These are phyloP conservation scores for Mnemiopsis leidyi DNA, from an alignment of 37 sponge, comb jelly and placozoan species.

Conservation along the genomic window DNA sequence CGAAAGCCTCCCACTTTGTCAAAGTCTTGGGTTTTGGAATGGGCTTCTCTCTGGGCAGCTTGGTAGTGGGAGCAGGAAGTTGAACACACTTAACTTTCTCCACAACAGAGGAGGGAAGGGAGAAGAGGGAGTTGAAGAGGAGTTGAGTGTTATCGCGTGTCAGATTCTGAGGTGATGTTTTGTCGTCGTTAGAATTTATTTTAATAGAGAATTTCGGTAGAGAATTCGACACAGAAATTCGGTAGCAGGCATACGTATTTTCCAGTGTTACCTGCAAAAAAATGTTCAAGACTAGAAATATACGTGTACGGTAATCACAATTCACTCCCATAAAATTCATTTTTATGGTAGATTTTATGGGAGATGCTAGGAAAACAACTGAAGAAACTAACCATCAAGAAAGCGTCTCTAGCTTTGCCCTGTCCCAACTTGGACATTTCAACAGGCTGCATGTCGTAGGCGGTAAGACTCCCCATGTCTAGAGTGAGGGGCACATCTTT, in stretches of 20 bases:
- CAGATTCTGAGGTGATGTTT: background rate
- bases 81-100: background rate
- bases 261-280: no score
- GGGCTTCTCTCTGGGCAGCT: slow-evolving; percentile 29
- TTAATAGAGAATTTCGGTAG: no score
- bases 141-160: slow-evolving; percentile 39
- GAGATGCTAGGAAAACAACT: no score
- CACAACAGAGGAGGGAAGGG: background rate
- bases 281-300: no score
- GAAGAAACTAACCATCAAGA: slow-evolving; percentile 31
- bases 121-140: slow-evolving; percentile 55
- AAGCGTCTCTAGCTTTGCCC: slow-evolving; percentile 2
- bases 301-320: no score
- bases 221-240: no score
- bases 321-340: no score
- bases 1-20: slow-evolving; percentile 44
- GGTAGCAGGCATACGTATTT: no score
- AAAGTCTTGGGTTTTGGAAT: background rate
- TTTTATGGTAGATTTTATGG: no score
- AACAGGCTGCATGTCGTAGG: slow-evolving; percentile 4
- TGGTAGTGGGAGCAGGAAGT: slow-evolving; percentile 19
- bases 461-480: slow-evolving; percentile 36
- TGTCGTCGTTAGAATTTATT: no score
- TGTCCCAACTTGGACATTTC: background rate
- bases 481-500: slow-evolving; percentile 48